Percentiles rank a stretch among this genome's conserved stretches.
Conservation (phyloP, 1,140 invertebrate genomes). For the Drosophila tani region DNA sequence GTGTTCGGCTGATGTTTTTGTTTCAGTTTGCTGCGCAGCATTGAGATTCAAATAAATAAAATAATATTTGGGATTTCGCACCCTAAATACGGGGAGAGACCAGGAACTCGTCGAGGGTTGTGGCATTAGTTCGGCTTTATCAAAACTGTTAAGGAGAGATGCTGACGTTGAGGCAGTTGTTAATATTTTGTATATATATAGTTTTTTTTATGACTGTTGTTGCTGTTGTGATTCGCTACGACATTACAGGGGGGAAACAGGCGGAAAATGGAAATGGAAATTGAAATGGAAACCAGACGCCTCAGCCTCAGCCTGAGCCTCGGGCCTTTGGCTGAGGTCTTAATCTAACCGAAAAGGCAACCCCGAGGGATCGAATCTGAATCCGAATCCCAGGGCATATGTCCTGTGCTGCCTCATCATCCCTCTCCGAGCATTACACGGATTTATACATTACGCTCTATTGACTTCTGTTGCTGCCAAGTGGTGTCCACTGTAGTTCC, state of each 20-base stretch:
- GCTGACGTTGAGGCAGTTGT: conserved; percentile 66
- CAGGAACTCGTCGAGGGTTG: conserved; percentile 12
- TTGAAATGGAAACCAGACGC: conserved; percentile 55
- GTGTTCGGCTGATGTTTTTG: conserved; percentile 29
- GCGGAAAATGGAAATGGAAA: conserved; percentile 20
- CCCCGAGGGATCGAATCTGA: conserved; percentile 63
- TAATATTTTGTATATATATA: conserved; percentile 60
- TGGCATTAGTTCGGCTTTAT: conserved; percentile 75
- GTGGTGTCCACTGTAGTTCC: conserved; percentile 63
- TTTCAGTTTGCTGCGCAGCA: conserved; percentile 59
- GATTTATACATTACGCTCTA: conserved; percentile 84
- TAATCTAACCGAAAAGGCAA: conserved; percentile 83
- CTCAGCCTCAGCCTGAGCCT: conserved; percentile 44
- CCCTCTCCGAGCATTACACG: conserved; percentile 62
- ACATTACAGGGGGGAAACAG: conserved; percentile 47
- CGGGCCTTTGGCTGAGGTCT: conserved; percentile 73
- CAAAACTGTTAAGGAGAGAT: conserved; percentile 69
- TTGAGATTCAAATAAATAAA: conserved; percentile 84
- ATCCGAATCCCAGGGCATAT: conserved; percentile 60
- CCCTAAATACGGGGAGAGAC: conserved; percentile 58
- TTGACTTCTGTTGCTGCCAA: conserved; percentile 79
- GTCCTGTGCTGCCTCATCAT: conserved; percentile 34
- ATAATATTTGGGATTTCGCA: conserved; percentile 84
- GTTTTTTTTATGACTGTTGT: conserved; percentile 75
- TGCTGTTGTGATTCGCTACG: conserved; percentile 83